Evolutionary conservation across 2,113 vertebrate genomes (phyloP), one percentile per base, ranked within the genome.

Genomic region (Trochalopteron elliotii): DNA sequence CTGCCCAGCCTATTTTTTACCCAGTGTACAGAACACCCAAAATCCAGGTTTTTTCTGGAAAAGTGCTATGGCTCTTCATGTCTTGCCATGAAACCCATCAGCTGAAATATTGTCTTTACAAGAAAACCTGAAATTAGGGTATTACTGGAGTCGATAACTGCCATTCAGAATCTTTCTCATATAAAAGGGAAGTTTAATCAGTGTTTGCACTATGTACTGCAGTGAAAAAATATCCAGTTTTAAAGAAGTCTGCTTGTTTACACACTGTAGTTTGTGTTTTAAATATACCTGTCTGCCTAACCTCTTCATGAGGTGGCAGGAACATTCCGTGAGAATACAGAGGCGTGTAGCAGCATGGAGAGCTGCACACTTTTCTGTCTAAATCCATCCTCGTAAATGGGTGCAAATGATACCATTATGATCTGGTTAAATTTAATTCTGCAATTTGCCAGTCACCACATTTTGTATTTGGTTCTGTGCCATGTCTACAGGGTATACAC

Each of bases 361-460:
- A 89, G 49, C n/a, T 23, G 33, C 20, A 47, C 13, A 56, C 78
- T 94, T 82, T 79, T 85, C 21, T 64, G 57, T 53, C 77, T 69
- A 79, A 78, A 87, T 87, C 72, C 49, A 79, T 79, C 12, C 40
- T 68, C 79, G 28, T 81, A 83, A 92, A 47, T 82, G 56, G 5
- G 11, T 87, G 56, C 60, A 95, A 95, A 74, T 35, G n/a, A 95
- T 68, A 87, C 27, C 53, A 49, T 94, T 89, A 89, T 84, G 83
- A 89, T 95, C 44, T 68, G 37, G 61, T 87, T 95, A 96, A 89
- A 86, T 82, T 82, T 94, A 90, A 61, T 87, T 89, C 60, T 68
- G 37, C 64, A 95, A 93, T 92, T 92, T 95, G 61, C 90, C 64
- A 90, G 6, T 93, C 90, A 89, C 71, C 70, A 79, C 84, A 91